These are phyloP conservation scores for Drosophila pseudoobscura DNA, from an alignment of 1,140 invertebrate genomes.

Conservation along the genomic window DNA sequence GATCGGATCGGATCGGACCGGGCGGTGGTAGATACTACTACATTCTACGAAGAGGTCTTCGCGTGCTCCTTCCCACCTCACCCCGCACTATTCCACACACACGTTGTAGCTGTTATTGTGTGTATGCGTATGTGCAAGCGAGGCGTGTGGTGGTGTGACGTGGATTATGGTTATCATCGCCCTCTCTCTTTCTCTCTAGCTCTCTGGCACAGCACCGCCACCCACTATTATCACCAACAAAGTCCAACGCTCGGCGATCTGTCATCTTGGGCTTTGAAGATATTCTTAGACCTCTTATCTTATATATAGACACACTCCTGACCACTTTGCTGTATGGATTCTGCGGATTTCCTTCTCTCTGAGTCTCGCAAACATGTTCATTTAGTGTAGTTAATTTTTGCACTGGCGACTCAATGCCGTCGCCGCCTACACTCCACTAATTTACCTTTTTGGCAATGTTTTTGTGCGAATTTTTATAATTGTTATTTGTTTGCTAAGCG, in stretches of 20 bases:
- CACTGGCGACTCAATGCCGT: too few species aligned
- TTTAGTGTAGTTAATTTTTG: too few species aligned
- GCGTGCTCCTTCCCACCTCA: background rate
- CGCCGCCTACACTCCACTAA: constrained; percentile 11
- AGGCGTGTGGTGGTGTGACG: constrained; percentile 20
- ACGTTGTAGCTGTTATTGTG: constrained; percentile 2
- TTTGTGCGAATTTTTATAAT: constrained; percentile 47
- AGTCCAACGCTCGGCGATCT: constrained; percentile 16
- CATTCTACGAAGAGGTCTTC: constrained; percentile 25
- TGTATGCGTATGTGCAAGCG: background rate
- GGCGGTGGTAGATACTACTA: constrained; percentile 13
- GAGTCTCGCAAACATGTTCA: too few species aligned
- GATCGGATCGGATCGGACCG: too few species aligned
- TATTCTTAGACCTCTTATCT: constrained; percentile 30
- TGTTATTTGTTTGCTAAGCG: constrained; percentile 34
- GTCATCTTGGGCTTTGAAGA: background rate
- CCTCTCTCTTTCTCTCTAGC: background rate
- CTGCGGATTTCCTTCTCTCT: too few species aligned
- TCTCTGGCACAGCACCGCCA: constrained; percentile 4
- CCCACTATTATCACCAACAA: constrained; percentile 43
- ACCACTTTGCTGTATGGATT: background rate
- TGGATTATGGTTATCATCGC: constrained; percentile 29
- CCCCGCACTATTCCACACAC: background rate
- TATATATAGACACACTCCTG: background rate
- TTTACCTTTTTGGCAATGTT: constrained; percentile 61